These are phyloP conservation scores for Sweltsa coloradensis DNA, from an alignment of 1,140 invertebrate genomes.

Conservation along the genomic window DNA sequence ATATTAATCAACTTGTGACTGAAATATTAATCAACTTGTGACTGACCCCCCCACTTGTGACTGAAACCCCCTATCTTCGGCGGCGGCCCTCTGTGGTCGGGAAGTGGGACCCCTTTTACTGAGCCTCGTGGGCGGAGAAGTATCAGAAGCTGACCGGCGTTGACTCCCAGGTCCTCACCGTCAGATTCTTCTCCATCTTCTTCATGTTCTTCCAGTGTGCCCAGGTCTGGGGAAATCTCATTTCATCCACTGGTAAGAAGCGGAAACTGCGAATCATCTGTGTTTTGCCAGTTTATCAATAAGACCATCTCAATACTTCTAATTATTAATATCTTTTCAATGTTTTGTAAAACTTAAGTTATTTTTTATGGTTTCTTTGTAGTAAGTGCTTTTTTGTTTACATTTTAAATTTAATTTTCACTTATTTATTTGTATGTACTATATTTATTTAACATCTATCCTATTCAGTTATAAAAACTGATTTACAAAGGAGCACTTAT, in stretches of 20 bases:
- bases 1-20: too few relatives aligned
- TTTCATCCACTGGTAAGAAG: constrained; percentile 66
- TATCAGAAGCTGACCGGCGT: constrained; percentile 53
- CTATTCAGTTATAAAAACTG: too few relatives aligned
- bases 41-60: too few relatives aligned
- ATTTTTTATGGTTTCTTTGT: too few relatives aligned
- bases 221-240: constrained; percentile 84
- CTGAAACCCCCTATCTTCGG: too few relatives aligned
- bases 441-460: too few relatives aligned
- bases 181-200: constrained; percentile 80
- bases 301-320: constrained; percentile 6
- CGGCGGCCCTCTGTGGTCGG: constrained; percentile 79
- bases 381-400: too few relatives aligned
- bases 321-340: constrained; percentile 13
- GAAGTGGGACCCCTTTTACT: constrained; percentile 83
- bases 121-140: constrained; percentile 60
- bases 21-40: too few relatives aligned
- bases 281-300: neutral
- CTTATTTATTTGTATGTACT: too few relatives aligned
- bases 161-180: constrained; percentile 54
- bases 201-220: constrained; percentile 91
- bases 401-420: too few relatives aligned
- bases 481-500: too few relatives aligned
- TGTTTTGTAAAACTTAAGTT: too few relatives aligned
- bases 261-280: neutral